Evolutionary conservation across 2,113 vertebrate species (phyloP), one percentile per base, ranked within the genome.

Genomic region (Apistogramma diplotaenia): DNA sequence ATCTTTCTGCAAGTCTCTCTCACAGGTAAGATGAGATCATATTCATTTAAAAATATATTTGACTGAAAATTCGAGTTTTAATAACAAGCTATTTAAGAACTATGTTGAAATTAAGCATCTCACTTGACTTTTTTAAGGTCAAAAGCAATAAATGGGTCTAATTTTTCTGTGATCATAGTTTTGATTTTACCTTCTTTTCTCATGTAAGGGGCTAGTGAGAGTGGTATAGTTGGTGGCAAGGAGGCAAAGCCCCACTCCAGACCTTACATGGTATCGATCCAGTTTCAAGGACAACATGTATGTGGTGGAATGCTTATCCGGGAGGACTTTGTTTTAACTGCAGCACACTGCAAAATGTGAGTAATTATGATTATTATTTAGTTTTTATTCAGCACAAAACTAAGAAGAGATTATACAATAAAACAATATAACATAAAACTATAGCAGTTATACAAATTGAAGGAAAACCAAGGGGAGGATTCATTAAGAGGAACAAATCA

Each of bases 241-340:
- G 91, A 60, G 0, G 92, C 81, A 15, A 89, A 19, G 1, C 93
- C 95, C 16, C 96, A 97, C 29, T 96, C 96, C 40, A 85, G 91
- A 80, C 96, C 95, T 59, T 97, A 96, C 92, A 93, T 97, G 83
- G 96, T 86, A 1, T 97, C 94, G 1, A 79, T 95, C 13, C 93
- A 95, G 72, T 0, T 15, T 8, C 0, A 6, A 0, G 13, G 13
- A 33, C 0, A 2, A 0, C 93, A 92, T 80, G 1, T 0, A 3
- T 95, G 94, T 84, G 93, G 94, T 6, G 94, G 94, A 16, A 77
- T 93, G 6, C 92, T 93, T 11, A 88, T 95, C 57, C 74, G 67
- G 13, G 13, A 91, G 6, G 80, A 94, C 71, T 94, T 88, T 79
- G 92, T 94, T 27, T 53, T 95, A 7, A 94, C 92, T 31, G 74